phyloP scores from a whole-genome alignment of 2,888 invertebrate species.

The Machimus rusticus region DNA sequence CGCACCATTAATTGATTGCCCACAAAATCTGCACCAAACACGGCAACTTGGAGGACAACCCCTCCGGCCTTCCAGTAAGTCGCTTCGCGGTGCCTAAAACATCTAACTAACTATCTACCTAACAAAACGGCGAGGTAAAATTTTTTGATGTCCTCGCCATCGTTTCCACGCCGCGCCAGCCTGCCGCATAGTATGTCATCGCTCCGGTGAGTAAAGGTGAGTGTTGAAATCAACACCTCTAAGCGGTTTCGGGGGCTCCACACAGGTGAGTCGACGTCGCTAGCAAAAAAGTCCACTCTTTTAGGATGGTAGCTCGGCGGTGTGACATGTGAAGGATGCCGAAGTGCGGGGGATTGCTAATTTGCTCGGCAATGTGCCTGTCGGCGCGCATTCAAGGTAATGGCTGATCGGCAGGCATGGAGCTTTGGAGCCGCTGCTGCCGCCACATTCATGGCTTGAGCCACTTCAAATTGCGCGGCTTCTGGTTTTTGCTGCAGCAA shows the following conservation, averaged over 20 bases:
- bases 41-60: background rate
- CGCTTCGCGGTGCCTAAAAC: background rate
- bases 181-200: background rate
- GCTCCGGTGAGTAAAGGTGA: background rate
- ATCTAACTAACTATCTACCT: background rate
- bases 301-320: background rate
- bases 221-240: background rate
- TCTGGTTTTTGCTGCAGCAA: background rate
- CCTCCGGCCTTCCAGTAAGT: background rate
- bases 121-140: background rate
- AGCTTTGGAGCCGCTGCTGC: background rate
- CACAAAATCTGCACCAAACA: background rate
- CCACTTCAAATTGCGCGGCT: background rate
- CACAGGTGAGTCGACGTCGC: background rate
- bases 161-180: background rate
- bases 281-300: background rate
- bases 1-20: background rate
- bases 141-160: background rate
- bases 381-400: background rate
- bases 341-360: constrained; percentile 13
- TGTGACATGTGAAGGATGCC: constrained; percentile 26
- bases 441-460: background rate
- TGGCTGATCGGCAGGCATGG: background rate
- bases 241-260: background rate
- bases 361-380: background rate